phyloP scores from a whole-genome alignment of 2,113 vertebrate species.

The Phalacrocorax pelagicus region DNA sequence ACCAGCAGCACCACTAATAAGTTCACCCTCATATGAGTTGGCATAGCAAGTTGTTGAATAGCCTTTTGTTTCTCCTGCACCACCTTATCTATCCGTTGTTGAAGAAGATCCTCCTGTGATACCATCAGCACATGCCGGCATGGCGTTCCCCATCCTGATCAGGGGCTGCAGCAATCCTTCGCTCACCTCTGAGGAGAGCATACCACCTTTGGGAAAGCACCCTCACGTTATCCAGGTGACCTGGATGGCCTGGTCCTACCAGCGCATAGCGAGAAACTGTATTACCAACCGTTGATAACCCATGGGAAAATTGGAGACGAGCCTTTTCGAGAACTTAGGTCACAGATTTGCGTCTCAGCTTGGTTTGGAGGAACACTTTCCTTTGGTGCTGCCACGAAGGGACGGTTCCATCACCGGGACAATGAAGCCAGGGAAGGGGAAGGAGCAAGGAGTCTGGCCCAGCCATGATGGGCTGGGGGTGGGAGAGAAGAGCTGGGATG shows the following conservation, averaged over 20 bases:
- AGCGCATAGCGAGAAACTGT: accelerated
- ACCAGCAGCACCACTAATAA: not conserved
- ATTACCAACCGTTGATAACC: accelerated
- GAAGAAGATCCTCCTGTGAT: not conserved
- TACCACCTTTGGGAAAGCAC: not conserved
- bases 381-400: not conserved
- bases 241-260: not conserved
- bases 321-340: not conserved
- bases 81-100: accelerated
- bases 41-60: not conserved
- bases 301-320: not conserved
- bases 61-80: not conserved
- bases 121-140: not conserved
- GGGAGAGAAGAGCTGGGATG: not conserved
- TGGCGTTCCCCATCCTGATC: accelerated
- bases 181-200: not conserved
- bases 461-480: accelerated
- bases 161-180: not conserved
- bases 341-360: not conserved
- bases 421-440: not conserved
- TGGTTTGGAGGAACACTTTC: not conserved
- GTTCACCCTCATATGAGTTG: not conserved
- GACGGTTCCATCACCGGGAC: not conserved
- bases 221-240: accelerated
- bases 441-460: not conserved